Conservation (phyloP, 2,797 vertebrate species). For the Pogonophryne albipinna region DNA sequence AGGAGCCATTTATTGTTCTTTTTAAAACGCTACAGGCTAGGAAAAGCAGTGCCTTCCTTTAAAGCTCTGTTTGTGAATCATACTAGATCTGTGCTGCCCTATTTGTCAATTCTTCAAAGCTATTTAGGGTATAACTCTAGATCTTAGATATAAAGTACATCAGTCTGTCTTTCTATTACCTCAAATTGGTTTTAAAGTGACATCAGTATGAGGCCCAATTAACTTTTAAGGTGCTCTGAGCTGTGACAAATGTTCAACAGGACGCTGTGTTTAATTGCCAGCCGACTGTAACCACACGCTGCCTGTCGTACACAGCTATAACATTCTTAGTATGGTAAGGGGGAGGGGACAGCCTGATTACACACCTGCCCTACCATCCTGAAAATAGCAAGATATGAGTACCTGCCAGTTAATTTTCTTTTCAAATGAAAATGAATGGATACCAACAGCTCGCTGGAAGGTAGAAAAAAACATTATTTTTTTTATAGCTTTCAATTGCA, state of each 20-base stretch:
- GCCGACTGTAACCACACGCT: constrained; percentile 8
- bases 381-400: not conserved
- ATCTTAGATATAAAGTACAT: not conserved
- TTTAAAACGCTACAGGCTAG: not conserved
- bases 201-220: constrained; percentile 29
- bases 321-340: constrained; percentile 38
- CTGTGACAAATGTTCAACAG: constrained; percentile 28
- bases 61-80: constrained; percentile 5
- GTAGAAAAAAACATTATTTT: too few species aligned
- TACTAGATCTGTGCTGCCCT: not conserved
- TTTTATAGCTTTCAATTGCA: not conserved
- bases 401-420: constrained; percentile 6
- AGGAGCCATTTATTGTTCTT: not conserved
- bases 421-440: constrained; percentile 1
- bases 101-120: constrained; percentile 8
- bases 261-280: constrained; percentile 4
- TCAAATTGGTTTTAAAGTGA: constrained; percentile 36
- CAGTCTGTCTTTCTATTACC: constrained; percentile 18
- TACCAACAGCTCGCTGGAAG: not conserved
- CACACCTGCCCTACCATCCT: constrained; percentile 18
- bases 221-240: constrained; percentile 16
- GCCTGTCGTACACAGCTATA: constrained; percentile 31
- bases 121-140: not conserved
- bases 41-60: not conserved
- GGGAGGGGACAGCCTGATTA: constrained; percentile 44